Evolutionary conservation across 2,113 vertebrate genomes (phyloP), one percentile per base, ranked within the genome.

Genomic region (Antechinus stuartii): DNA sequence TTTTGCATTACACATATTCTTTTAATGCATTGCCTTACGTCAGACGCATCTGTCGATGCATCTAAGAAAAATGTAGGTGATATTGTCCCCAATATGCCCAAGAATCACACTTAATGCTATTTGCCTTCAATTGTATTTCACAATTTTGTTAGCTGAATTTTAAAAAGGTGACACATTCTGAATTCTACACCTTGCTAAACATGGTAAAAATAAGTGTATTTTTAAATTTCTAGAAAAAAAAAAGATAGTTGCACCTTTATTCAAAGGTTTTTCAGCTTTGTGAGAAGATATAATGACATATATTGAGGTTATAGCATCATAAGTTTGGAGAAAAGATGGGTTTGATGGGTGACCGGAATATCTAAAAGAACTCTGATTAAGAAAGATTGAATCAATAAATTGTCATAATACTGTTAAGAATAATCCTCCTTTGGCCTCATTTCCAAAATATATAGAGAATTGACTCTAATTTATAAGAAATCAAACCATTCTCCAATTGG

Each of bases 111-210:
- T 76, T 92, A 90, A 92, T 23, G 89, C 91, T 95, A 61, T 57
- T 53, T 56, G 8, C 42, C 23, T 94, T 1, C 47, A 68, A 94
- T 47, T 93, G 2, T 4, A 53, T 35, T 93, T 91, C 22, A 92
- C 89, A 10, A 54, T 76, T 93, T 2, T 89, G n/a, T 57, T 49
- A 90, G 8, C 55, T 1, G 93, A 52, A 91, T 96, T 94, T 90
- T 94, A 97, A 94, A 1, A 0, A 93, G 19, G 57, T 68, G 49
- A 68, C 35, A 94, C 42, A 90, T 96, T 94, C 93, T 50, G 90
- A 93, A 93, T 46, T 94, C 14, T 7, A 0, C 25, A 55, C 3
- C 91, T 50, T 19, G 2, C 91, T 91, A 89, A 8, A 50, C 0
- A 90, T 61, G 11, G 93, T 11, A 54, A 26, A 89, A 94, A 54